Evolutionary conservation across 2,888 invertebrate species (phyloP), one percentile per base, ranked within the genome.

Genomic region (Drosophila mayaguana): DNA sequence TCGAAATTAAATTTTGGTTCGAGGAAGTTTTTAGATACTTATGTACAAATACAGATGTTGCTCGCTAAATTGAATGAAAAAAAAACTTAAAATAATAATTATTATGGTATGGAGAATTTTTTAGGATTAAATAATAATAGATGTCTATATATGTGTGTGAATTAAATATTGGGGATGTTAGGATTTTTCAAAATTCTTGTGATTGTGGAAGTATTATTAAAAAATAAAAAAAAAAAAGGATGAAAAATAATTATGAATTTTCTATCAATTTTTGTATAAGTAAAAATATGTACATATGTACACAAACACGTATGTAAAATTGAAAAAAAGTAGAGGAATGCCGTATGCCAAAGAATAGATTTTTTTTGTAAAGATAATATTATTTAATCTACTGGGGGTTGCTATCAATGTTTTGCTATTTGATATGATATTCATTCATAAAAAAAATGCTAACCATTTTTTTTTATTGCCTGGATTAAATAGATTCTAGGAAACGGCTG

Each of bases 401-500:
- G 6, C 45, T 25, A 69, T 69, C 70, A 50, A 40, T 14, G 18
- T 12, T 32, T 20, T 6, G 32, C 6, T 22, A 14, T 28, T 48
- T n/a, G n/a, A 20, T n/a, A 11, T 28, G n/a, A 38, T 25, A 57
- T 51, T 69, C 67, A 68, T 68, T 68, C 70, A 68, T 70, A 51
- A 69, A 69, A 45, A 38, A 22, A 28, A 43, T 45, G 40, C 32
- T n/a, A 22, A 36, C 12, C 7, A 28, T 6, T 36, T 14, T 43
- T 14, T 25, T 3, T 11, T 3, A 34, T 7, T 8, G 22, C 18
- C 14, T 28, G n/a, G 14, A 42, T 20, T 5, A 36, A 36, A 36
- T 25, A 38, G 20, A 42, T 34, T 12, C 20, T 36, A 11, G 16
- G 22, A 6, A 12, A 20, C 7, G 28, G 32, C 40, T 60, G 36